A percentile compares a stretch with the other conserved stretches of the same genome.
Evolutionary conservation across 2,797 vertebrate species (phyloP).

Genomic region (Phalanger gymnotis): DNA sequence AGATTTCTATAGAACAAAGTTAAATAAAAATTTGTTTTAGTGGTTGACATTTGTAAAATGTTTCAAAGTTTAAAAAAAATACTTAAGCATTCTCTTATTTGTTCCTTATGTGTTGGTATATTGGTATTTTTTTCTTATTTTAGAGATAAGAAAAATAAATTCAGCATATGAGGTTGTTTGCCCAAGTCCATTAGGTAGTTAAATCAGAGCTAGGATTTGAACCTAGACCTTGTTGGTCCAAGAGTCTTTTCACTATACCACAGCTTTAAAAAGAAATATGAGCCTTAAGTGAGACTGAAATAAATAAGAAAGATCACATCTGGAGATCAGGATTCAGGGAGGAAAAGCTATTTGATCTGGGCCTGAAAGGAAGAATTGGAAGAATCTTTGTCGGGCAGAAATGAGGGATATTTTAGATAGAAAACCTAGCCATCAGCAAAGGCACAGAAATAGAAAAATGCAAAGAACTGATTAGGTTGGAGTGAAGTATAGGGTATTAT

Average conservation of each 20-base stretch:
- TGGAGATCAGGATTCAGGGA: background rate
- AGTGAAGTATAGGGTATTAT: background rate
- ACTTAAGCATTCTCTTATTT: background rate
- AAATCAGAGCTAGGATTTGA: background rate
- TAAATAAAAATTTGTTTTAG: background rate
- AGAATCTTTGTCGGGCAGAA: background rate
- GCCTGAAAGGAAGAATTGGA: background rate
- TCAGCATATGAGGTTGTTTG: background rate
- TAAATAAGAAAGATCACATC: background rate
- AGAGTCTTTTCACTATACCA: background rate
- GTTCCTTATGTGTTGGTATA: background rate
- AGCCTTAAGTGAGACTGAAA: background rate
- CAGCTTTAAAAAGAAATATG: background rate
- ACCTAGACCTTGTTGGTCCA: background rate
- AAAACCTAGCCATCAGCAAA: background rate
- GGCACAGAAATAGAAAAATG: background rate
- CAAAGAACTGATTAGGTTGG: background rate
- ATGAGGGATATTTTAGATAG: background rate
- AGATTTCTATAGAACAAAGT: background rate
- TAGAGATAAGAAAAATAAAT: background rate
- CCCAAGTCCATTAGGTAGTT: background rate
- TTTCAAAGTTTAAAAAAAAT: background rate
- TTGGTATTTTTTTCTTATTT: background rate
- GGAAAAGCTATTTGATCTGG: background rate
- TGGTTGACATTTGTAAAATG: background rate